phyloP scores from a whole-genome alignment of 2,113 vertebrate genomes.

The Gopherus evgoodei region DNA sequence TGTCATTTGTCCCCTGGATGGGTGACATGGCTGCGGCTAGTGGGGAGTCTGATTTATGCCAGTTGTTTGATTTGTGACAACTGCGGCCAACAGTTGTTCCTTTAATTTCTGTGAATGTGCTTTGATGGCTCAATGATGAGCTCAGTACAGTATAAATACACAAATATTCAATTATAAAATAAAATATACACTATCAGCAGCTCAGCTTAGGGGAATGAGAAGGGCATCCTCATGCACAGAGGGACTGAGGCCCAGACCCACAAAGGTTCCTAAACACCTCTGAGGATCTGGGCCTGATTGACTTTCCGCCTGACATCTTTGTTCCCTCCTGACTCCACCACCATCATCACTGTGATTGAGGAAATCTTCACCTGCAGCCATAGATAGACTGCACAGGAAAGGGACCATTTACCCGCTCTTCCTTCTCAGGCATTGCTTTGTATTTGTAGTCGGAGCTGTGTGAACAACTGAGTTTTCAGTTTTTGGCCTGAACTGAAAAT shows the following conservation, averaged over 20 bases:
- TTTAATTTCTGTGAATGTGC: constrained; percentile 64
- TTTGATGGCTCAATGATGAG: constrained; percentile 69
- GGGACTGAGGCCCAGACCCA: neutral
- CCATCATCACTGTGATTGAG: neutral
- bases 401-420: neutral
- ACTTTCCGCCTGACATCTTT: neutral
- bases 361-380: neutral
- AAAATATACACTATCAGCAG: constrained; percentile 62
- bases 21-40: constrained; percentile 56
- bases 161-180: neutral
- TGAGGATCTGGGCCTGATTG: neutral
- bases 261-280: neutral
- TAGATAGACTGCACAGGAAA: neutral
- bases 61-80: constrained; percentile 75
- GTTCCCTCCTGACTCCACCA: neutral
- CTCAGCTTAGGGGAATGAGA: constrained; percentile 7
- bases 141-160: constrained; percentile 68
- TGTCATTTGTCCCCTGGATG: constrained; percentile 67
- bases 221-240: neutral
- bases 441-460: neutral
- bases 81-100: constrained; percentile 75
- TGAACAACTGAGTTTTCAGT: no score
- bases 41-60: constrained; percentile 68
- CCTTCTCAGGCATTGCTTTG: neutral
- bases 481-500: no score